Conservation (phyloP, 2,888 invertebrate genomes). For the Tetrapedia diversipes region DNA sequence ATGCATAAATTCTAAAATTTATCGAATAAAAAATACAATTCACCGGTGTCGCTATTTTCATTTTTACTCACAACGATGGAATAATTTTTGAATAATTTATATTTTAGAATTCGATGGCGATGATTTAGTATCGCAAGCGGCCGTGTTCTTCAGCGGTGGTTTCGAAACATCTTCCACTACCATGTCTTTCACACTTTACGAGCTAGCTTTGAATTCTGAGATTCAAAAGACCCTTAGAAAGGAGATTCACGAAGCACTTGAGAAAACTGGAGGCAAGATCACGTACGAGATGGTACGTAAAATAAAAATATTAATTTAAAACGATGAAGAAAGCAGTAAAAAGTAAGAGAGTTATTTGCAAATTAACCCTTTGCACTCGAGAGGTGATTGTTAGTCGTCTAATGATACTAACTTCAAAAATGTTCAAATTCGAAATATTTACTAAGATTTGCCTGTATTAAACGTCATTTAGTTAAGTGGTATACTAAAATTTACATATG, state of each 20-base stretch:
- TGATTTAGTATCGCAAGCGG: slow-evolving; percentile 74
- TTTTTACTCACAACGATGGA: no score
- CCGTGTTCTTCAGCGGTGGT: slow-evolving; percentile 75
- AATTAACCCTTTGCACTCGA: no score
- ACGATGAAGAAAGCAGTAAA: not conserved
- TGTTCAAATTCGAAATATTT: no score
- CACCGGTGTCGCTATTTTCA: no score
- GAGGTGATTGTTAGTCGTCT: no score
- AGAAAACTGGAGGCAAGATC: slow-evolving; percentile 66
- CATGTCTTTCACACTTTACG: slow-evolving; percentile 71
- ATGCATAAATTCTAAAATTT: no score
- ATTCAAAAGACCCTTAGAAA: slow-evolving; percentile 69
- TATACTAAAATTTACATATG: no score
- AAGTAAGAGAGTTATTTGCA: no score
- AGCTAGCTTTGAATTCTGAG: slow-evolving; percentile 70
- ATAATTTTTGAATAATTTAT: not conserved
- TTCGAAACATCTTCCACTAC: slow-evolving; percentile 76
- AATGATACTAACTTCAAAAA: no score
- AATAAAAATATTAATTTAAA: not conserved
- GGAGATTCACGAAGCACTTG: slow-evolving; percentile 67
- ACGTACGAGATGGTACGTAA: slow-evolving; percentile 74
- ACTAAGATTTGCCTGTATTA: no score
- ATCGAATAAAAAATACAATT: no score
- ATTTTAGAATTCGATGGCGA: slow-evolving; percentile 74
- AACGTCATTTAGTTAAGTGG: no score